Conservation (phyloP, 2,888 invertebrate species). For the Cosmopolites sordidus region DNA sequence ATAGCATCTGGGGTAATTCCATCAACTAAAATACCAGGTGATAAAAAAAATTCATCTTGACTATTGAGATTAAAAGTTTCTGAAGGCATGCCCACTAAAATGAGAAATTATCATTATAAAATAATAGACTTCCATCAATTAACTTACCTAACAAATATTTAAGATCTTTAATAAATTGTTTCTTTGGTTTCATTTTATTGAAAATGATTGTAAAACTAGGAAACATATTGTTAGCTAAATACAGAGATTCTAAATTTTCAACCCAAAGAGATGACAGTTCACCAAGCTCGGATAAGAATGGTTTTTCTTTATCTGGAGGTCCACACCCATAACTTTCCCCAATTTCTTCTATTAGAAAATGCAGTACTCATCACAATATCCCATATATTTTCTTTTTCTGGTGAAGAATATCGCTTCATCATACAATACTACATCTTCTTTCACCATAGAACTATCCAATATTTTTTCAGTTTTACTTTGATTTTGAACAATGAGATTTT, state of each 20-base stretch:
- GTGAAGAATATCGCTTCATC: constrained; percentile 29
- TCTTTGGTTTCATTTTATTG: constrained; percentile 32
- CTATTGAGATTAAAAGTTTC: constrained; percentile 39
- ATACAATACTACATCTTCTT: background rate
- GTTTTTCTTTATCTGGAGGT: constrained; percentile 41
- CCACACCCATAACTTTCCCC: constrained; percentile 44
- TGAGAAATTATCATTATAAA: constrained; percentile 18
- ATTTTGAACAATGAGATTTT: background rate
- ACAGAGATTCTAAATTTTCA: constrained; percentile 39
- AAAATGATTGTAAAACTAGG: constrained; percentile 29
- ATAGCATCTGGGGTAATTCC: constrained; percentile 39
- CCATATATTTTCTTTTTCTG: constrained; percentile 38
- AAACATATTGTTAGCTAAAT: constrained; percentile 31
- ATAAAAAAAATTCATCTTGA: constrained; percentile 36
- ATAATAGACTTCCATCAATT: background rate
- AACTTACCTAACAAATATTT: constrained; percentile 39
- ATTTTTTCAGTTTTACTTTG: background rate
- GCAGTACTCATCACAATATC: constrained; percentile 36
- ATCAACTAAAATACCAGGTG: constrained; percentile 37
- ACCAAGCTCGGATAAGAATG: constrained; percentile 43
- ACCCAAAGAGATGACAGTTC: constrained; percentile 38
- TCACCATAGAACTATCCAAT: background rate
- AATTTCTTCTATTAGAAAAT: constrained; percentile 37
- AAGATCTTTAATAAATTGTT: constrained; percentile 38
- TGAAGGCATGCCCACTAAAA: constrained; percentile 44